Evolutionary conservation across 1,140 invertebrate species (phyloP), one percentile per base, ranked within the genome.

Genomic region (Scaptodrosophila lebanonensis): DNA sequence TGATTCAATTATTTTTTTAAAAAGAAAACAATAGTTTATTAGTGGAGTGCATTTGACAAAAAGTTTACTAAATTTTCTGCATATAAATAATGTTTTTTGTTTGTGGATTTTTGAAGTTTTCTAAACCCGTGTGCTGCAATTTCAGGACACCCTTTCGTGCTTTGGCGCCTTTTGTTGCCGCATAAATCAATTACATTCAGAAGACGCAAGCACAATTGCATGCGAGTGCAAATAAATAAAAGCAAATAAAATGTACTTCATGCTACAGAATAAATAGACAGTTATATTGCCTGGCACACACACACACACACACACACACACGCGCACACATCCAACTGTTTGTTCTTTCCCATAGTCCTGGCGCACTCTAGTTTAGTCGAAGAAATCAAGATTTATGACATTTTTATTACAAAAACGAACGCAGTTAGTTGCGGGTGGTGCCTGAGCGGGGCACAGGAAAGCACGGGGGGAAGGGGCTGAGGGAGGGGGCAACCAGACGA

Each of bases 311-410:
- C 42, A 29, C 25, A 18, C 38, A 8, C 20, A 18, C 48, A 15
- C 2, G 25, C 44, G 25, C 29, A 30, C 38, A 25, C 52, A 38
- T 12, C 22, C 6, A 18, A 6, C 35, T 5, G 36, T 17, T 30
- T 9, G 35, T 9, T 35, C 12, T 22, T 2, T 11, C n/a, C 38
- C 15, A 35, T 11, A 54, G 48, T 40, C 50, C 47, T 50, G 53
- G 53, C 39, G 63, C 60, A 73, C 66, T 77, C 66, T 66, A 70
- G 68, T 79, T 75, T 79, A 75, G 73, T 63, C 66, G 49, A 66
- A 83, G 82, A 73, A 84, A 83, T 83, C 69, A 83, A 84, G 79
- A 83, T 83, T 84, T 83, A 83, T 83, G 82, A 77, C 79, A 79
- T 84, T 83, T 83, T 84, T 84, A 83, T 83, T 83, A 59, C 57